Conservation (phyloP, 2,113 vertebrate species). For the Pica pica region DNA sequence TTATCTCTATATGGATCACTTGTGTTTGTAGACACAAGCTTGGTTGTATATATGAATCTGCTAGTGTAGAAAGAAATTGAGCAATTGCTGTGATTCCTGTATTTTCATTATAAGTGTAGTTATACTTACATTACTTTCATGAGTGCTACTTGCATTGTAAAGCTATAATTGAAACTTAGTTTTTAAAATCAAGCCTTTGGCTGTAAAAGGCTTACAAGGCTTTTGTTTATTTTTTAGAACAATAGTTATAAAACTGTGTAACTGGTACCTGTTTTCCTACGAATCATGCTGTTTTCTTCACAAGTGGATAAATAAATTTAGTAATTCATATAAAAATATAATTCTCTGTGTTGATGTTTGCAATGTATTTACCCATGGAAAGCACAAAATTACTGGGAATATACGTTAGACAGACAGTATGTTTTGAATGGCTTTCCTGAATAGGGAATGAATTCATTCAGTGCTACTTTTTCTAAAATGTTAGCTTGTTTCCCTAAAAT, state of each 20-base stretch:
- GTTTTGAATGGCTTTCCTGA: not conserved
- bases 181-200: not conserved
- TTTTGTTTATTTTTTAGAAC: not conserved
- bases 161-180: not conserved
- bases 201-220: not conserved
- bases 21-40: not conserved
- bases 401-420: not conserved
- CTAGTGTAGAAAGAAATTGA: not conserved
- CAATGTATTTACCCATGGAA: not conserved
- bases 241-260: not conserved
- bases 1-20: not conserved
- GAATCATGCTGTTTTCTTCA: not conserved
- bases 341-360: not conserved
- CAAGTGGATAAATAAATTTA: not conserved
- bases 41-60: not conserved
- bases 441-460: not conserved
- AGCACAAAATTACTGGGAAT: not conserved
- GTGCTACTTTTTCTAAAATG: not conserved
- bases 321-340: not conserved
- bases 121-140: not conserved
- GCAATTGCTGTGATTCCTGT: not conserved
- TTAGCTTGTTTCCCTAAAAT: not conserved
- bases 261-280: not conserved
- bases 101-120: not conserved
- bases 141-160: not conserved